Evolutionary conservation across 2,113 vertebrate genomes (phyloP).

Genomic region (Grammomys surdaster): DNA sequence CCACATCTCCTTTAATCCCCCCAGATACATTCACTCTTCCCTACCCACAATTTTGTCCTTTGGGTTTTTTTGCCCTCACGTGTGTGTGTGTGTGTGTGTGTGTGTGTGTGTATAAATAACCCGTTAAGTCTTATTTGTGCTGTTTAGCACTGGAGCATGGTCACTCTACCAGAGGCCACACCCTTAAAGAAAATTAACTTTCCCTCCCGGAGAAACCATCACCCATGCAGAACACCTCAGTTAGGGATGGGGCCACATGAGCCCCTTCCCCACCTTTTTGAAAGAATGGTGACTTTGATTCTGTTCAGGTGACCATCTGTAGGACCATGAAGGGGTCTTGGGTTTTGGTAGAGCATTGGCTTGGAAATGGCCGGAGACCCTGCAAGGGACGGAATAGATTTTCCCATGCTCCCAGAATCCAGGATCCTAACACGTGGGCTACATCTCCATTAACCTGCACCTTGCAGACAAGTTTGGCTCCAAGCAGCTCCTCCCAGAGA

Average conservation of each 20-base stretch:
- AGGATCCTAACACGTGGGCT: too few species aligned
- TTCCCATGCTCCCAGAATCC: too few species aligned
- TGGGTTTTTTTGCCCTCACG: background rate
- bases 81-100: background rate
- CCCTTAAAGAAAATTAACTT: background rate
- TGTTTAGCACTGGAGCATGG: background rate
- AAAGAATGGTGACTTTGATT: background rate
- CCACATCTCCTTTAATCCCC: background rate
- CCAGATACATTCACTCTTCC: background rate
- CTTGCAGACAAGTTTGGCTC: too few species aligned
- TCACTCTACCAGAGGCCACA: background rate
- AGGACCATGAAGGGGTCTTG: too few species aligned
- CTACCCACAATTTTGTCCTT: background rate
- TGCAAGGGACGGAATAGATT: too few species aligned
- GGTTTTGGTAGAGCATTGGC: too few species aligned
- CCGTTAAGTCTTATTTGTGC: background rate
- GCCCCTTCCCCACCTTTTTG: background rate
- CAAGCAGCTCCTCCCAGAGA: too few species aligned
- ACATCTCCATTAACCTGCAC: too few species aligned
- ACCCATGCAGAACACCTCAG: background rate
- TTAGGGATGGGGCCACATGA: too few species aligned
- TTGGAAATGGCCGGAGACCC: too few species aligned
- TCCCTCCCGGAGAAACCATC: background rate
- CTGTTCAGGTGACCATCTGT: background rate
- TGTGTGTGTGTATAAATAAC: background rate